Percentiles rank a stretch among this genome's conserved stretches.
Evolutionary conservation across 2,888 invertebrate species (phyloP).

Genomic region (Hymenopus coronatus): DNA sequence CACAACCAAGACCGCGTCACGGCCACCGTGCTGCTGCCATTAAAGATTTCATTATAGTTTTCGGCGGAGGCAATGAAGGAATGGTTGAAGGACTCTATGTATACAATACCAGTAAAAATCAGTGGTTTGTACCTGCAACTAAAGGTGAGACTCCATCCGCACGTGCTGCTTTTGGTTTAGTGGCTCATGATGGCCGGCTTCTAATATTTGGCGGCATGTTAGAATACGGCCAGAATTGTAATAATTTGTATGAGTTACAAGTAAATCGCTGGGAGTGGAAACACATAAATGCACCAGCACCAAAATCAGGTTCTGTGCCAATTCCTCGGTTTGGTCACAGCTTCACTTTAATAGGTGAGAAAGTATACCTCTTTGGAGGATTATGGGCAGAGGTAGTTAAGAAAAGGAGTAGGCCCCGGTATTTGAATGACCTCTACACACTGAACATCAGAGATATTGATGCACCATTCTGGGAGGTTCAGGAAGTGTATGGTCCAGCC

Average conservation of each 20-base stretch:
- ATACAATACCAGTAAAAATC: constrained; percentile 97
- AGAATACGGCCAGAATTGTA: constrained; percentile 98
- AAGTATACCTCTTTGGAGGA: constrained; percentile 96
- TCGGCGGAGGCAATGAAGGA: constrained; percentile 99
- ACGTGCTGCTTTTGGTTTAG: constrained; percentile 98
- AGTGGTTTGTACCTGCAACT: constrained; percentile 97
- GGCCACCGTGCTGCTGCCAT: constrained; percentile 98
- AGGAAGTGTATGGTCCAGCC: neutral
- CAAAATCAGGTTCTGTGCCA: constrained; percentile 80
- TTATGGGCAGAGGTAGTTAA: constrained; percentile 50
- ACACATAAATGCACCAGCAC: constrained; percentile 82
- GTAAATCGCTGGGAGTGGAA: constrained; percentile 97
- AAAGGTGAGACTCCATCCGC: constrained; percentile 98
- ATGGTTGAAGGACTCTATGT: constrained; percentile 99
- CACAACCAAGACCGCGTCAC: constrained; percentile 95
- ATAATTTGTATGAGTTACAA: constrained; percentile 94
- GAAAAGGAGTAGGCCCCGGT: neutral
- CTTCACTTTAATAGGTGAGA: constrained; percentile 90
- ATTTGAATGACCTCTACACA: neutral
- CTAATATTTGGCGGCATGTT: constrained; percentile 99
- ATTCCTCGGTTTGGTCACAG: constrained; percentile 96
- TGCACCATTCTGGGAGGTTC: neutral
- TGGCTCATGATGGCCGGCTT: constrained; percentile 92
- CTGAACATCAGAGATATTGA: neutral
- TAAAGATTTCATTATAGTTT: constrained; percentile 98